Base-by-base conservation (phyloP, 2,113 vertebrate genomes). In the Speoplatyrhinus poulsoni region DNA sequence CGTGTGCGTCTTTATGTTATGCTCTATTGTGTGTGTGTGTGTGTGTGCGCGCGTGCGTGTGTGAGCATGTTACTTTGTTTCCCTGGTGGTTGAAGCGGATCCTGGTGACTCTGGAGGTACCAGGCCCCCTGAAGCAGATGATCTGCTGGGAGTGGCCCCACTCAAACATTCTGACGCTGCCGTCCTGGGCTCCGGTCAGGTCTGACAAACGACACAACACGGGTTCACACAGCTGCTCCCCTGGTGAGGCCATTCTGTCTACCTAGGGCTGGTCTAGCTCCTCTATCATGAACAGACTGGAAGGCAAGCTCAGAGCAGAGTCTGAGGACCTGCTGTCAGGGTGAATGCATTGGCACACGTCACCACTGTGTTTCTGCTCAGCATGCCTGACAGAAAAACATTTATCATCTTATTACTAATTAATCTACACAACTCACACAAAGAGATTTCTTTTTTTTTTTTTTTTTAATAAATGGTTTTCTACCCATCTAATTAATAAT, bases 121-220 rank as follows among this genome's bases (percentile, higher is more conserved):
- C 96, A 6, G 96, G 94, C 88, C 96, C 92, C n/a, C 98, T 94
- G 88, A 97, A 98, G 86, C 96, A 98, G 33, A 93, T 94, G 86
- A 99, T 97, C 89, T 99, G 96, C 83, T 99, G 96, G 1, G 95
- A 96, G 73, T 99, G 98, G 59, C 98, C 98, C 98, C 98, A 99
- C 71, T 99, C 98, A 82, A 99, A 99, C 97, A 99, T 98, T 82
- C 95, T 93, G 64, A 99, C 98, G 17, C 97, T 99, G 15, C 98
- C 98, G 33, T 99, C 98, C 56, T 99, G 98, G 77, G 96, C 97
- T 57, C 98, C 98, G 0, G 96, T 99, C 80, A 99, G 90, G 85
- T 99, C 98, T 99, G 85, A 60, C 6, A 17, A 62, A 58, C 15
- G 62, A 3, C 13, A 48, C n/a, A 61, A 33, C 54, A 49, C 54